phyloP scores from a whole-genome alignment of 2,113 vertebrate genomes.

The Perca schrenkii region DNA sequence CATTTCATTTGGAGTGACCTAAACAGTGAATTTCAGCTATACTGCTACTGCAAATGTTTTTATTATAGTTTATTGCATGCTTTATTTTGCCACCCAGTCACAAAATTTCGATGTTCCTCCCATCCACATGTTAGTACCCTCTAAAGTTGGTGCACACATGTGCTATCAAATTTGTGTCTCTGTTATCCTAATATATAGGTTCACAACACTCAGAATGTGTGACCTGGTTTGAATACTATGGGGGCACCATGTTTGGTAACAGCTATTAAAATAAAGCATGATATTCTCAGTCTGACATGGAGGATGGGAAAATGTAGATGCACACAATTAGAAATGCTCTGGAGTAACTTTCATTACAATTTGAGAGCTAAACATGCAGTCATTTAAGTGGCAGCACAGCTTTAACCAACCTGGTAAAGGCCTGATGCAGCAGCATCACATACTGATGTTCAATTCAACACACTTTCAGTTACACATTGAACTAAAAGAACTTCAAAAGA shows the following conservation, averaged over 20 bases:
- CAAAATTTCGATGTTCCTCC: neutral
- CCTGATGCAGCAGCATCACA: neutral
- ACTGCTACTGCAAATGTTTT: neutral
- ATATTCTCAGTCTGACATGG: neutral
- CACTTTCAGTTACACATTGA: neutral
- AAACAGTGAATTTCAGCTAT: neutral
- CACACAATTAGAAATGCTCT: neutral
- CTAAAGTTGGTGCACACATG: neutral
- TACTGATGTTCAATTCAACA: neutral
- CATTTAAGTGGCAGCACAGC: neutral
- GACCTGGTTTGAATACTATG: neutral
- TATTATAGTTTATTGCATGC: neutral
- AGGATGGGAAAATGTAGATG: neutral
- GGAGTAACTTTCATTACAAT: neutral
- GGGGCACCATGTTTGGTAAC: neutral
- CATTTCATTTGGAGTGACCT: neutral
- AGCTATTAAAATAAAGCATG: neutral
- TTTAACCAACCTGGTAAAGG: neutral
- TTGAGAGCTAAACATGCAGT: neutral
- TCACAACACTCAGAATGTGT: neutral
- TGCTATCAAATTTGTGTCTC: neutral
- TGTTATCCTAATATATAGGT: neutral
- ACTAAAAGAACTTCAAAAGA: constrained; percentile 1
- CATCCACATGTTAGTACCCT: neutral
- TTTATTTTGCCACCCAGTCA: neutral